Base-by-base conservation (phyloP, 1,140 invertebrate species). In the Musca vetustissima region DNA sequence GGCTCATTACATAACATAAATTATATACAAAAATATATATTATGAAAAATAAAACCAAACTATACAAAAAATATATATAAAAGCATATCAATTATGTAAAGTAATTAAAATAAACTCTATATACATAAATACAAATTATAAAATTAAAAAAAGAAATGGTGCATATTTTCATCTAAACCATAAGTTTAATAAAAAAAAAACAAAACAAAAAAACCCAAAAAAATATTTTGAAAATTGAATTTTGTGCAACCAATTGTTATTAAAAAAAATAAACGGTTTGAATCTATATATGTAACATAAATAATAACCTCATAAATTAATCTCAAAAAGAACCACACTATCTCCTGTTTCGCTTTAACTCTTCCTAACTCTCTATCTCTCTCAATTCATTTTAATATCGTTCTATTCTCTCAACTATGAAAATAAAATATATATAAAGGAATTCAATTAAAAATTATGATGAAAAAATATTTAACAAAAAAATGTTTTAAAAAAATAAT, bases 391-490 rank as follows among this genome's bases (percentile, higher is more conserved):
- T 59, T 59, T 59, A 59, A 59, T 32, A 32, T 32, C 28, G 28
- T 32, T 32, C 28, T 32, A 32, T 32, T 32, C 28, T 32, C 28
- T 32, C 28, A 47, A 4, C 4, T 22, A 59, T 59, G 15, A 13
- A 15, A 59, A 32, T 6, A 59, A 15, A 59, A n/a, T n/a, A n/a
- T n/a, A n/a, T n/a, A n/a, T n/a, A 47, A 22, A 68, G 15, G 43
- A 43, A 57, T 24, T 15, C 28, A 43, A 57, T 24, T 15, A 43
- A 68, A 68, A 28, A 64, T 36, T 69, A 69, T n/a, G n/a, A 48
- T 67, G 66, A 71, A 69, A 55, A 69, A 50, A 53, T 64, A 68
- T n/a, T n/a, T n/a, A n/a, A n/a, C n/a, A n/a, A n/a, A 66, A 64
- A 21, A 66, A 59, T 6, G 17, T 48, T 21, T 69, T 8, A 49